Evolutionary conservation across 2,888 invertebrate species (phyloP).

Genomic region (Volucella bombylans): DNA sequence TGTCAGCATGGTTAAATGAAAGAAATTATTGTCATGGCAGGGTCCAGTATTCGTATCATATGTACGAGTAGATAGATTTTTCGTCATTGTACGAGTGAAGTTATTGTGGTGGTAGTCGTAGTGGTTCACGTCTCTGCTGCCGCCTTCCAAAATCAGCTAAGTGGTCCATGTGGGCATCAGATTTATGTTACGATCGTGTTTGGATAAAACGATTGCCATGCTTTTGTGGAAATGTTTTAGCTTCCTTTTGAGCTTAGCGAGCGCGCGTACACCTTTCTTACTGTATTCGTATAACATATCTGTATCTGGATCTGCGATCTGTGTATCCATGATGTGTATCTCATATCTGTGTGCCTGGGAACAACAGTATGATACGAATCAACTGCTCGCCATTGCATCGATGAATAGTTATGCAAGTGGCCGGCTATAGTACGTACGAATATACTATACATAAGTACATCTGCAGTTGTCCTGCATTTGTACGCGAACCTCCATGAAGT

Average conservation of each 20-base stretch:
- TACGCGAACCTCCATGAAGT: constrained; percentile 30
- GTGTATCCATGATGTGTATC: constrained; percentile 64
- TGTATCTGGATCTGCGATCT: constrained; percentile 63
- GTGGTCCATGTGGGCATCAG: constrained; percentile 72
- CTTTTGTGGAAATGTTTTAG: constrained; percentile 72
- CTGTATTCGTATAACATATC: constrained; percentile 23
- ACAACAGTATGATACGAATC: constrained; percentile 48
- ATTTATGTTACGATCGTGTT: constrained; percentile 74
- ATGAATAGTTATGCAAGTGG: constrained; percentile 57
- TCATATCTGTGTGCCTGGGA: constrained; percentile 62
- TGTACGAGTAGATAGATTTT: constrained; percentile 46
- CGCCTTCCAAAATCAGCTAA: constrained; percentile 53
- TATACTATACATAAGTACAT: neutral
- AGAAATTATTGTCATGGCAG: constrained; percentile 71
- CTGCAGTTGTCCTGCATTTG: neutral
- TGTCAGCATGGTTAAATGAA: constrained; percentile 72
- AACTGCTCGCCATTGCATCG: constrained; percentile 37
- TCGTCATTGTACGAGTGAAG: constrained; percentile 23
- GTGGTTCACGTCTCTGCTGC: neutral
- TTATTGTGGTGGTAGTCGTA: neutral
- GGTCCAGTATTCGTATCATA: constrained; percentile 36
- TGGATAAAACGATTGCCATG: constrained; percentile 73
- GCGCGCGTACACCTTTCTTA: constrained; percentile 48
- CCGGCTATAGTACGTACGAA: too few species aligned
- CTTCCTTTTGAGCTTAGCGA: constrained; percentile 63